Conservation (phyloP, 1,140 invertebrate species). For the Chionoecetes opilio region DNA sequence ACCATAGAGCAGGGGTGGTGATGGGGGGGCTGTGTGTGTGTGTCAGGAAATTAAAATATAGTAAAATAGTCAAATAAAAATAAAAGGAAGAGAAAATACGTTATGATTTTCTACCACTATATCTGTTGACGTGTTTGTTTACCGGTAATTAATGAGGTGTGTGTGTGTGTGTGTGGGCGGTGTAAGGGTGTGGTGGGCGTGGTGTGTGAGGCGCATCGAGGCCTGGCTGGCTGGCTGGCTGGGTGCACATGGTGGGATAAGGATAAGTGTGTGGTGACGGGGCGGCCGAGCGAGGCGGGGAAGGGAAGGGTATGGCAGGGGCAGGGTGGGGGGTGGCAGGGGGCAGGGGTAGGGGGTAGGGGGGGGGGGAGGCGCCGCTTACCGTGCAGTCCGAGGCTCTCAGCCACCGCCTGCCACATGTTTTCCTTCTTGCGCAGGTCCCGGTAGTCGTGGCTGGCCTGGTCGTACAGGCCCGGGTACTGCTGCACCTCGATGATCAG, state of each 20-base stretch:
- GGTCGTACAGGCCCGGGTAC: slow-evolving; percentile 73
- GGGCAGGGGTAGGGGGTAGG: not conserved
- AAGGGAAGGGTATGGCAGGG: not conserved
- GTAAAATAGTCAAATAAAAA: no score
- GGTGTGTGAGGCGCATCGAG: not conserved
- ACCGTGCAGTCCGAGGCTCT: slow-evolving; percentile 67
- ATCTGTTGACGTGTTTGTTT: no score
- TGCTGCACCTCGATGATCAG: slow-evolving; percentile 75
- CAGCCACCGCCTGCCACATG: slow-evolving; percentile 68
- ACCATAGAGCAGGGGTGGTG: no score
- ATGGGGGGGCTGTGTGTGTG: no score
- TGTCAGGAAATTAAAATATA: no score
- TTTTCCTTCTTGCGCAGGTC: slow-evolving; percentile 70
- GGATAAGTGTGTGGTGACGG: not conserved
- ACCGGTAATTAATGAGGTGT: no score
- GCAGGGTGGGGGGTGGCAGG: not conserved
- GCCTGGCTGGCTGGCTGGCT: not conserved
- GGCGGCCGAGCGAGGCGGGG: not conserved
- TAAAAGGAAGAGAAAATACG: no score
- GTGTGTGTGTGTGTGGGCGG: not conserved
- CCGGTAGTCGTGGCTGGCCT: slow-evolving; percentile 69
- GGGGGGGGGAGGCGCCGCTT: not conserved
- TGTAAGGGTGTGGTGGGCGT: not conserved
- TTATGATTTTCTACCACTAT: no score
- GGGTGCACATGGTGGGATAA: not conserved